phyloP scores from a whole-genome alignment of 92 coral and sea anemone species.

The Blastomussa wellsi region DNA sequence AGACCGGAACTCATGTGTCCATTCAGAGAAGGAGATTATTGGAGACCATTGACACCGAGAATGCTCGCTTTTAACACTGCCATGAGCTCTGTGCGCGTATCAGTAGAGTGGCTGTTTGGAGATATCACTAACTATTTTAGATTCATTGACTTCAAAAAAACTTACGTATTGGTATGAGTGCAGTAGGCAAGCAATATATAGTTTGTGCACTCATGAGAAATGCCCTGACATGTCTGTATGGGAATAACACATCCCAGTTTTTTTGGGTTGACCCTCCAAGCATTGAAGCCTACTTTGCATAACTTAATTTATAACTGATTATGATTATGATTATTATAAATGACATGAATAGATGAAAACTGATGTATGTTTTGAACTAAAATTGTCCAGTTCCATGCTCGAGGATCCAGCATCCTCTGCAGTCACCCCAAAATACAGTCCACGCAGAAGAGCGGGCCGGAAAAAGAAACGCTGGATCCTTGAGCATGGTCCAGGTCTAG shows the following conservation, averaged over 20 bases:
- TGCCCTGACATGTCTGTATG: conserved; percentile 45
- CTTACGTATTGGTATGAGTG: conserved; percentile 37
- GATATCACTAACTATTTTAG: conserved; percentile 41
- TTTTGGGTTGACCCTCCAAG: conserved; percentile 61
- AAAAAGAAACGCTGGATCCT: conserved; percentile 57
- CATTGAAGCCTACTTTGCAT: conserved; percentile 56
- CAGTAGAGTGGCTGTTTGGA: too few species aligned
- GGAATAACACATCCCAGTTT: conserved; percentile 53
- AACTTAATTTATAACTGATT: too few species aligned
- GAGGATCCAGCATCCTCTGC: conserved; percentile 59
- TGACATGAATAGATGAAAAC: conserved; percentile 55
- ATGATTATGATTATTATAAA: too few species aligned
- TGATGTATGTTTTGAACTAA: conserved; percentile 54
- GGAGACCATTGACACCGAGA: conserved; percentile 42
- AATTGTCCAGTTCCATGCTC: conserved; percentile 51
- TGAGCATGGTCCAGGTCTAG: conserved; percentile 56
- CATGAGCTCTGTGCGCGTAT: too few species aligned
- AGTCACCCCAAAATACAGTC: conserved; percentile 44
- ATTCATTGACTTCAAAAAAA: conserved; percentile 37
- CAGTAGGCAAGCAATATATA: too few species aligned
- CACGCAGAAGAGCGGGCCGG: conserved; percentile 41
- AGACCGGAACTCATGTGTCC: conserved; percentile 48
- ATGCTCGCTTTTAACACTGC: too few species aligned
- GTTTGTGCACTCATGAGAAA: conserved; percentile 43
- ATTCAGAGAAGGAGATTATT: conserved; percentile 43